Base-by-base conservation (phyloP, 2,888 invertebrate species). In the Venustoraphidia nigricollis region DNA sequence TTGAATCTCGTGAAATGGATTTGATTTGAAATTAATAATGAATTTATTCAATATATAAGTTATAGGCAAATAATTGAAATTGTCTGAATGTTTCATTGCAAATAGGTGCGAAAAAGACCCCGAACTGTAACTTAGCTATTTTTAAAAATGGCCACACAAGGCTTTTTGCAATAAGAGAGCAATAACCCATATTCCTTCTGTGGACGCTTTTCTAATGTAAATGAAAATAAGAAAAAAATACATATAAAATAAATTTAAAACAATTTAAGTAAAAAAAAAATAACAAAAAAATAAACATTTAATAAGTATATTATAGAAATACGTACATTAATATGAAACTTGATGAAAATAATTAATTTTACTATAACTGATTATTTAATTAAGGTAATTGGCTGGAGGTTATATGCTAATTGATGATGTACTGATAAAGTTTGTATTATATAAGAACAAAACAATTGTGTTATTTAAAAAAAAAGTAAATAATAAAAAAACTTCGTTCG, bases 151-250 rank as follows among this genome's bases (percentile, higher is more conserved):
- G 54, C 53, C 54, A 50, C 48, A 46, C 51, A 57, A 58, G 70
- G 69, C 69, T 68, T 68, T 66, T 67, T 66, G 70, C 69, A 70
- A 70, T 70, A 70, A 69, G 63, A 66, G 62, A 70, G 70, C 70
- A 70, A 70, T 70, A 70, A 70, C 69, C 27, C 68, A 66, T 68
- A 66, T 63, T 67, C 66, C 67, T 67, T 68, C 63, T 66, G 66
- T 69, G 69, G 70, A 67, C 67, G 69, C 69, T 69, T 68, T 62
- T 68, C 65, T 63, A 67, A 65, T 62, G 64, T 62, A 65, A 66
- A 67, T 65, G 65, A 62, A 60, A 60, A 54, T 53, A 55, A 55
- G 55, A 63, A 61, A 62, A 60, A 61, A 62, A 61, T 60, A 66
- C 61, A 62, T 63, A 64, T 62, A 61, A 52, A 53, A 54, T 53